Percentiles rank a stretch among this genome's conserved stretches.
These are phyloP conservation scores for Phymanthus crucifer DNA, from an alignment of 92 coral and sea anemone species.

Conservation along the genomic window DNA sequence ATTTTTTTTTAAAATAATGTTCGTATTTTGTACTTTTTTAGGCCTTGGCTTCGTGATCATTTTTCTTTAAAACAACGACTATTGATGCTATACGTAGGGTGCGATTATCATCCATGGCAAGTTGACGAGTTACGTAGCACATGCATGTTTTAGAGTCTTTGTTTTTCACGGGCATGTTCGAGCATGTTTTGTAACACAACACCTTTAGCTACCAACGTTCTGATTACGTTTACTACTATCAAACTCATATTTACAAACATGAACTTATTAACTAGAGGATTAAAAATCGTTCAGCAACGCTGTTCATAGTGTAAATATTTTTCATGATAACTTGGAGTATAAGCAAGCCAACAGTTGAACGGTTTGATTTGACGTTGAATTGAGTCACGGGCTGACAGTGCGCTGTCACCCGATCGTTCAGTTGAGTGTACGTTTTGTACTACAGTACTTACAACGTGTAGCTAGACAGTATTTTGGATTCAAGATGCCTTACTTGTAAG, in stretches of 20 bases:
- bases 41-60: no score
- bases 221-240: neutral
- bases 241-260: neutral
- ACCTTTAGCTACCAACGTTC: conserved; percentile 8
- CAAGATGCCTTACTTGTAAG: conserved; percentile 7
- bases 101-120: neutral
- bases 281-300: neutral
- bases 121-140: neutral
- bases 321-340: neutral
- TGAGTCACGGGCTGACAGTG: neutral
- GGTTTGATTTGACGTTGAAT: neutral
- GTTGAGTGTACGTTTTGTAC: conserved; percentile 5
- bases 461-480: neutral
- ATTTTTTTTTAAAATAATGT: no score
- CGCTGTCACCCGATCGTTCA: neutral
- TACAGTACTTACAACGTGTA: neutral
- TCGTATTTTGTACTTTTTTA: no score
- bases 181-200: conserved; percentile 16
- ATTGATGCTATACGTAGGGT: neutral
- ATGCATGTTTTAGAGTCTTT: conserved; percentile 10
- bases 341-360: neutral
- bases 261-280: neutral
- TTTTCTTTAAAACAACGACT: conserved; percentile 1
- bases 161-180: conserved; percentile 27
- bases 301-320: neutral